Base-by-base conservation (phyloP, 2,888 invertebrate species). In the Teinopalpus imperialis region DNA sequence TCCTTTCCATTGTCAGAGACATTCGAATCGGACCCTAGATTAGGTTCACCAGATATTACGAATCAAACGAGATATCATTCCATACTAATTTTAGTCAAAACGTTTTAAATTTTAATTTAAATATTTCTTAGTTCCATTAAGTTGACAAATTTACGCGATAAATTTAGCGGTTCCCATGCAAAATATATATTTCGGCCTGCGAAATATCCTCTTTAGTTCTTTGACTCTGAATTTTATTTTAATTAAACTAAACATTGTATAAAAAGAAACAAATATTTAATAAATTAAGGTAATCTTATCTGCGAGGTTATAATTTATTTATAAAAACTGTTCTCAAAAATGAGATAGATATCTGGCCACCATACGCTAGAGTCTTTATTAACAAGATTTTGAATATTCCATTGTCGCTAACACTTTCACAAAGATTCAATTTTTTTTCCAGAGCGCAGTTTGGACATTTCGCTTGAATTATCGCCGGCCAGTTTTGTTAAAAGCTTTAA, bases 341-440 rank as follows among this genome's bases (percentile, higher is more conserved):
- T n/a, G n/a, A n/a, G n/a, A n/a, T n/a, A n/a, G n/a, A n/a, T n/a
- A 37, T 24, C 9, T 34, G 45, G 41, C 49, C 57, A 55, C 67
- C 65, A 69, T 23, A 12, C 12, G 13, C 21, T 45, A 75, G 78
- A 77, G 74, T 79, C 82, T 83, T 81, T 86, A 85, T 85, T 87
- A 88, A 88, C 88, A 86, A 85, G 87, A 87, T 87, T 82, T 81
- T 77, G 81, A 79, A 86, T 83, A 85, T 83, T 76, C 86, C 68
- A 86, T 88, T 88, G 88, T 87, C 77, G 72, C 83, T 81, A 86
- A 88, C 88, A 88, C 88, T 88, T 87, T 87, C 88, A 85, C 69
- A 63, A 79, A 77, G 75, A 79, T 77, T 63, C 65, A 74, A 68
- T 72, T 70, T 74, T 83, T 82, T 73, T 68, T 57, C 59, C 51